Percentiles rank a stretch among this genome's conserved stretches.
Conservation (phyloP, 2,113 vertebrate species). For the Taxidea taxus region DNA sequence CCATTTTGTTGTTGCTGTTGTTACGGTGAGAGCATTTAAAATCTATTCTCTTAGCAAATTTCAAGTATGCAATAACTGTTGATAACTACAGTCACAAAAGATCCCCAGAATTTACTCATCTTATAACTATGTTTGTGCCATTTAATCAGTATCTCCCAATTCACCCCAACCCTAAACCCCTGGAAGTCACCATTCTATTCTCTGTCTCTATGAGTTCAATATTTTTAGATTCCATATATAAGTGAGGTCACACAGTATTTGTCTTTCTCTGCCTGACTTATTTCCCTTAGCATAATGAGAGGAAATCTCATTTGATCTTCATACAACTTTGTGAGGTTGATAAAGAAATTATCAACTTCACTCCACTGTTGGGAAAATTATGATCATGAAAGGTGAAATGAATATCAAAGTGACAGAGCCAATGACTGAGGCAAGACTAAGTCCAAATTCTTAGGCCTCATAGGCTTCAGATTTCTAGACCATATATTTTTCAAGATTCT, state of each 20-base stretch:
- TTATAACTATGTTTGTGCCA: not conserved
- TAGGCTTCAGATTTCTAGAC: not conserved
- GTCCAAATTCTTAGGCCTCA: not conserved
- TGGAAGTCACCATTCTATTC: not conserved
- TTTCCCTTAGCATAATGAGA: not conserved
- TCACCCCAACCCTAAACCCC: not conserved
- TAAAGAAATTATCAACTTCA: constrained; percentile 4
- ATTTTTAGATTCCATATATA: not conserved
- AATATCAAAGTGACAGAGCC: not conserved
- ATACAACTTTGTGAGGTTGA: not conserved
- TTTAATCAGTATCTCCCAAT: not conserved
- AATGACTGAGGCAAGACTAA: not conserved
- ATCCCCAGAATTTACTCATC: not conserved
- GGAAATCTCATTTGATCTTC: not conserved
- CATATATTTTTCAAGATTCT: not conserved
- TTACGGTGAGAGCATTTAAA: not conserved
- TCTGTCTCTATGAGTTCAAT: not conserved
- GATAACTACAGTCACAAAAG: not conserved
- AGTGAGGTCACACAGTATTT: not conserved
- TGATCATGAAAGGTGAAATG: not conserved
- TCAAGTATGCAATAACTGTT: not conserved
- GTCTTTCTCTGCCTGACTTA: not conserved
- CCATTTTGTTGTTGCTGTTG: not conserved
- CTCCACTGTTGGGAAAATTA: not conserved
- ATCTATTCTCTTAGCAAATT: not conserved